phyloP scores from a whole-genome alignment of 2,797 vertebrate species.

The Sphenodon punctatus region DNA sequence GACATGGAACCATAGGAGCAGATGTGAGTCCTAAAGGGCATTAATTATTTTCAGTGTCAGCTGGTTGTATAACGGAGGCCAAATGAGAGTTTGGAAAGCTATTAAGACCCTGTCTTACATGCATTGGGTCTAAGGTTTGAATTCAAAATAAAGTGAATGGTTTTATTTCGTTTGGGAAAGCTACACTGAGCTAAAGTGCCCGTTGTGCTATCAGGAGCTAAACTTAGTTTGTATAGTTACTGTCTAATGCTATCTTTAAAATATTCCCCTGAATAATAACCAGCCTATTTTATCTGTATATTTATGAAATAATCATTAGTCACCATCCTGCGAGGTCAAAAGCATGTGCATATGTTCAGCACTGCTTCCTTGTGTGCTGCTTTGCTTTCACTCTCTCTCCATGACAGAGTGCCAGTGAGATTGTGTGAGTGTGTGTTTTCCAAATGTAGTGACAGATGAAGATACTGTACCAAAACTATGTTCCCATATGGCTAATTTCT shows the following conservation, averaged over 20 bases:
- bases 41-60: slow-evolving; percentile 88
- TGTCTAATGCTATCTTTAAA: slow-evolving; percentile 32
- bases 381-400: slow-evolving; percentile 50
- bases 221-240: neutral
- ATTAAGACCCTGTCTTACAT: slow-evolving; percentile 78
- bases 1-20: slow-evolving; percentile 86
- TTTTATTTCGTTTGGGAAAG: slow-evolving; percentile 62
- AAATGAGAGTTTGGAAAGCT: slow-evolving; percentile 85
- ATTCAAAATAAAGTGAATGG: slow-evolving; percentile 70
- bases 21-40: slow-evolving; percentile 86
- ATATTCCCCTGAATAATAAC: slow-evolving; percentile 38
- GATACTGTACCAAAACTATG: slow-evolving; percentile 75
- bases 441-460: slow-evolving; percentile 79
- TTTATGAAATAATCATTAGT: slow-evolving; percentile 75
- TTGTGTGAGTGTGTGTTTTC: slow-evolving; percentile 20
- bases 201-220: slow-evolving; percentile 34
- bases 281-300: slow-evolving; percentile 60
- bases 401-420: slow-evolving; percentile 49
- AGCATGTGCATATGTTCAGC: slow-evolving; percentile 72
- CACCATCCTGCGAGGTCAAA: slow-evolving; percentile 73
- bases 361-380: slow-evolving; percentile 66
- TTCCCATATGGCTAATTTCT: slow-evolving; percentile 81
- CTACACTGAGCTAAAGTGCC: slow-evolving; percentile 19
- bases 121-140: slow-evolving; percentile 77
- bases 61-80: slow-evolving; percentile 84